These are phyloP conservation scores for Caenorhabditis becei DNA, from an alignment of 2,888 invertebrate genomes.

Conservation along the genomic window DNA sequence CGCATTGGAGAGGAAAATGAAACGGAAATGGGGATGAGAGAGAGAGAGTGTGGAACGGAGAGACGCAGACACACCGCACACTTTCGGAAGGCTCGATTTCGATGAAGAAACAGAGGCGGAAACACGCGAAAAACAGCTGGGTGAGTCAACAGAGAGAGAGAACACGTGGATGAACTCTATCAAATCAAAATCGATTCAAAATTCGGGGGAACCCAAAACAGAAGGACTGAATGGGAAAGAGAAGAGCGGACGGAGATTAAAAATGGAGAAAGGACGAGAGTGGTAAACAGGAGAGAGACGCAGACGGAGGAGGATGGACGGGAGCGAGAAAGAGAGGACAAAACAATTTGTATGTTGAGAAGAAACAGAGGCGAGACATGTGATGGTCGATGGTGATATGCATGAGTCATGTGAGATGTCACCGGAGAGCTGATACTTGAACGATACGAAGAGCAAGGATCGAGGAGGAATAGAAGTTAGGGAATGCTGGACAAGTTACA, in stretches of 20 bases:
- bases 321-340: conserved; percentile 38
- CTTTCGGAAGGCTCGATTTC: background rate
- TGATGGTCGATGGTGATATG: conserved; percentile 31
- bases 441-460: no score
- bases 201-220: background rate
- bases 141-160: background rate
- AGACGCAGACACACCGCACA: conserved; percentile 1
- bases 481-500: no score
- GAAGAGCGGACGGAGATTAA: conserved; percentile 46
- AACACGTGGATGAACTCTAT: background rate
- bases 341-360: conserved; percentile 42
- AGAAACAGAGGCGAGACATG: conserved; percentile 14
- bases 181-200: background rate
- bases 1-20: background rate
- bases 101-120: background rate
- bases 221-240: conserved; percentile 9
- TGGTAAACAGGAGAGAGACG: conserved; percentile 49
- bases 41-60: background rate
- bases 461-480: no score
- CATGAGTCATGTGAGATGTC: conserved; percentile 7
- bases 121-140: background rate
- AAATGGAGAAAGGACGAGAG: conserved; percentile 50
- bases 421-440: no score
- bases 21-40: background rate
- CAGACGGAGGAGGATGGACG: conserved; percentile 12